Percentiles rank a stretch among this genome's conserved stretches.
Evolutionary conservation across 2,797 vertebrate species (phyloP).

Genomic region (Choloepus didactylus): DNA sequence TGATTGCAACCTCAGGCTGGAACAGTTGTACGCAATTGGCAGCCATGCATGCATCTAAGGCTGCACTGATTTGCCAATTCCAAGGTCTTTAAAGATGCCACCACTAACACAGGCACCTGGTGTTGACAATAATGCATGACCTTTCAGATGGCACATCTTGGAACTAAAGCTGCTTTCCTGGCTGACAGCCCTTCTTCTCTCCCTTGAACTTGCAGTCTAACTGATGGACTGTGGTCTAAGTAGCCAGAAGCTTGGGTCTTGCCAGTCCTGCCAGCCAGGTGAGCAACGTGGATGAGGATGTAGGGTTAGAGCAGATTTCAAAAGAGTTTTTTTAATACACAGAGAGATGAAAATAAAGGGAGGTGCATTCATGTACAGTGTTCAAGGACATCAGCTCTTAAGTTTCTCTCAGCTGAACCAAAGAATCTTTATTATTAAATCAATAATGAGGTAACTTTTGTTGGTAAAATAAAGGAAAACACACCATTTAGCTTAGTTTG

Average conservation of each 20-base stretch:
- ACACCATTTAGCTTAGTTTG: not conserved
- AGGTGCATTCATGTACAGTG: not conserved
- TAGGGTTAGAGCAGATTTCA: accelerated
- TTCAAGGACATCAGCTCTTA: not conserved
- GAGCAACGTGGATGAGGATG: not conserved
- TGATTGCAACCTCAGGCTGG: not conserved
- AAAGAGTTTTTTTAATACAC: not conserved
- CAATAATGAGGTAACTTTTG: not conserved
- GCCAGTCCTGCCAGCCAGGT: too few relatives aligned
- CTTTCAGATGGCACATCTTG: not conserved
- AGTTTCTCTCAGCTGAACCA: not conserved
- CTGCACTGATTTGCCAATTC: not conserved
- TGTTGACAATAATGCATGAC: accelerated
- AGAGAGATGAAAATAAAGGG: not conserved
- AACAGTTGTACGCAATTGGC: not conserved
- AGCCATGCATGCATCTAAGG: accelerated
- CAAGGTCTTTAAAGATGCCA: not conserved
- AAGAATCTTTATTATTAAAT: not conserved
- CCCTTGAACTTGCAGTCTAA: not conserved
- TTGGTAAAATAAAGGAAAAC: not conserved
- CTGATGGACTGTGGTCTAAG: not conserved
- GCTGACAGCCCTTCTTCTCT: not conserved
- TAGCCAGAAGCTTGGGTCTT: accelerated
- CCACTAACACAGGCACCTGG: not conserved
- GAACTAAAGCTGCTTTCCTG: not conserved